Evolutionary conservation across 2,797 vertebrate genomes (phyloP).

Genomic region (Emys orbicularis): DNA sequence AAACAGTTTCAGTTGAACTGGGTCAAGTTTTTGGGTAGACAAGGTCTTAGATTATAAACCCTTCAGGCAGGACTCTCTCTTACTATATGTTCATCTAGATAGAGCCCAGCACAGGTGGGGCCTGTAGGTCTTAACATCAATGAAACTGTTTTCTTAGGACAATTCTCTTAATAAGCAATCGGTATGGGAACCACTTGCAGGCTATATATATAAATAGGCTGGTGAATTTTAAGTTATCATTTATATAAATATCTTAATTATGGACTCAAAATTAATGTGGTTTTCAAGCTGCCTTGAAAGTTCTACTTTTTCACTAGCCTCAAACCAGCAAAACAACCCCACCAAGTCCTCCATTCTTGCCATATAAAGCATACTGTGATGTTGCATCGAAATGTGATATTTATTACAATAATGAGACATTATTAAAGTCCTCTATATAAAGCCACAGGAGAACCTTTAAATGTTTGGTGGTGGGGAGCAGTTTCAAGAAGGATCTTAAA

Average conservation of each 20-base stretch:
- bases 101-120: background rate
- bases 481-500: background rate
- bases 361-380: background rate
- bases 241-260: background rate
- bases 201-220: background rate
- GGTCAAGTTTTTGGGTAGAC: background rate
- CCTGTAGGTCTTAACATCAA: background rate
- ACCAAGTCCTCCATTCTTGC: slow-evolving; percentile 27
- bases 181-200: background rate
- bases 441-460: background rate
- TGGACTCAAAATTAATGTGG: background rate
- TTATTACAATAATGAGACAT: background rate
- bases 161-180: background rate
- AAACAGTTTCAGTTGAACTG: background rate
- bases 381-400: background rate
- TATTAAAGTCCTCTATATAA: background rate
- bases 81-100: accelerated
- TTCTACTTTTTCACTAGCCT: background rate
- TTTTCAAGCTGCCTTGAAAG: background rate
- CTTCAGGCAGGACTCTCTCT: background rate
- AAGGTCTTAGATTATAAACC: background rate
- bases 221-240: background rate
- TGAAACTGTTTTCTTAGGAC: background rate
- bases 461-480: background rate
- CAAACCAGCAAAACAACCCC: background rate